phyloP scores from a whole-genome alignment of 2,888 invertebrate genomes.

The Plebejus argus region DNA sequence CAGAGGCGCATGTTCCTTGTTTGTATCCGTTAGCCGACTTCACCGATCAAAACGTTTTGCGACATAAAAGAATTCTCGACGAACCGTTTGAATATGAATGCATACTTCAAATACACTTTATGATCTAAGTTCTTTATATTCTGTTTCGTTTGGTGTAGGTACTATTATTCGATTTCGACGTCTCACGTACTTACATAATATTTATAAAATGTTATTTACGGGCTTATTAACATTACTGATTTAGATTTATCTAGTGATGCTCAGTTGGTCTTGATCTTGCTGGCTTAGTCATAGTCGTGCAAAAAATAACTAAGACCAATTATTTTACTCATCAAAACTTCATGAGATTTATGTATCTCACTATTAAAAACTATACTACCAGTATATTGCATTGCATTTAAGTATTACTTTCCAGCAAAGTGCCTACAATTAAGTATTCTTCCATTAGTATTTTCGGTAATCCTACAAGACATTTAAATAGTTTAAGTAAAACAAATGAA shows the following conservation, averaged over 20 bases:
- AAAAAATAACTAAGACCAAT: too few species aligned
- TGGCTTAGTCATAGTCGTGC: too few species aligned
- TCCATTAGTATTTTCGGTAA: conserved; percentile 8
- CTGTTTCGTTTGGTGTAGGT: not conserved
- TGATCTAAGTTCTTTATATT: conserved; percentile 17
- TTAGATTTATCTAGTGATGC: too few species aligned
- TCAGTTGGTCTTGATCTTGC: too few species aligned
- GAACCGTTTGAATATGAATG: conserved; percentile 54
- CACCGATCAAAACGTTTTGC: conserved; percentile 61
- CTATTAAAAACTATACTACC: too few species aligned
- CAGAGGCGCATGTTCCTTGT: conserved; percentile 45
- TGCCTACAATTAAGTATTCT: not conserved
- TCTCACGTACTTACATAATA: too few species aligned
- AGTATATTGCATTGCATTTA: too few species aligned
- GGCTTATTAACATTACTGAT: too few species aligned
- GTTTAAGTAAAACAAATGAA: conserved; percentile 26
- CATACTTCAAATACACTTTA: conserved; percentile 37
- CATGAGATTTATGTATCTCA: too few species aligned
- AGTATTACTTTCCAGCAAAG: not conserved
- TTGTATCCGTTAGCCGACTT: conserved; percentile 65
- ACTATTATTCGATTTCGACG: not conserved
- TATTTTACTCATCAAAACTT: too few species aligned
- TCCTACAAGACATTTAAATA: conserved; percentile 10
- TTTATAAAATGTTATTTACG: too few species aligned
- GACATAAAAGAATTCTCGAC: conserved; percentile 63